Evolutionary conservation across 2,113 vertebrate species (phyloP).

Genomic region (Vulpes ferrilata): DNA sequence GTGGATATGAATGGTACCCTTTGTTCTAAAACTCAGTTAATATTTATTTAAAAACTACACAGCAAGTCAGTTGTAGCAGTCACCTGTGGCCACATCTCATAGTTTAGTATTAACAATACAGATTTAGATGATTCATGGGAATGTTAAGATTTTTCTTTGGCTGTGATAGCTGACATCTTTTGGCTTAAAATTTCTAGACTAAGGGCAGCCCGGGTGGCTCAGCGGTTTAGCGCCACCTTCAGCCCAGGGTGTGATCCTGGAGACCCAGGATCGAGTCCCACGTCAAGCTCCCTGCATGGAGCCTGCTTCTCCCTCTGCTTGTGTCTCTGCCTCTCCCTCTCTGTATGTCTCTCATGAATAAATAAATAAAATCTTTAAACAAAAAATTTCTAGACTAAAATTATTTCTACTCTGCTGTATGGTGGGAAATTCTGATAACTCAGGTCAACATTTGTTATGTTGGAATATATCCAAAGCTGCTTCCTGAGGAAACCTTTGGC

Average conservation of each 20-base stretch:
- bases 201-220: neutral
- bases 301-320: no score
- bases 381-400: conserved; percentile 26
- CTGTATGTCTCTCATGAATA: no score
- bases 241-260: no score
- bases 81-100: neutral
- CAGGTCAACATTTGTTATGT: conserved; percentile 1
- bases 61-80: neutral
- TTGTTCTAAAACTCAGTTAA: neutral
- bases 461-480: neutral
- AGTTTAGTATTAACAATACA: neutral
- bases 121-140: neutral
- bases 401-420: conserved; percentile 1
- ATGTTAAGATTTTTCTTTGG: conserved; percentile 32
- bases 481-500: conserved; percentile 3
- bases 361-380: no score
- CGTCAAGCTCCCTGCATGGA: no score
- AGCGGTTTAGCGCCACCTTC: no score
- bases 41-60: neutral
- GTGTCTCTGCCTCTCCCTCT: no score
- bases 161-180: conserved; percentile 21
- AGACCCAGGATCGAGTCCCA: no score
- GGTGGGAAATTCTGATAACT: conserved; percentile 29
- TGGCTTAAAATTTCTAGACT: conserved; percentile 39
- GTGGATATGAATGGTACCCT: neutral